phyloP scores from a whole-genome alignment of 2,888 invertebrate genomes.

The Dynastes maya region DNA sequence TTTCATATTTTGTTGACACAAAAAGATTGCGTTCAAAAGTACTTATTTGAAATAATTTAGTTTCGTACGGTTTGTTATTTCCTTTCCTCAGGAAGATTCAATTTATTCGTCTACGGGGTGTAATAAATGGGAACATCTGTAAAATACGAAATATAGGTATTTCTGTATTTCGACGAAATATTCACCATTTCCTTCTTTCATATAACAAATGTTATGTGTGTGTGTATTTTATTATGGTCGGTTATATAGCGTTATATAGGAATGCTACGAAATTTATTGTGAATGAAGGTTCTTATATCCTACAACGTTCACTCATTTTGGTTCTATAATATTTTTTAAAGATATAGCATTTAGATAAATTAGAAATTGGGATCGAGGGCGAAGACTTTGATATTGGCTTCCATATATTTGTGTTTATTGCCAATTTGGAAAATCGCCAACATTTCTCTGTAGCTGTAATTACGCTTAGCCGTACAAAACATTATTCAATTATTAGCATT shows the following conservation, averaged over 20 bases:
- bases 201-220: constrained; percentile 2
- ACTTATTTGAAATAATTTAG: constrained; percentile 41
- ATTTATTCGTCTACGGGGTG: constrained; percentile 34
- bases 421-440: too few relatives aligned
- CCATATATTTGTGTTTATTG: too few relatives aligned
- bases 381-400: too few relatives aligned
- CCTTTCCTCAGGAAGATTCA: constrained; percentile 32
- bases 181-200: constrained; percentile 24
- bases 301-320: too few relatives aligned
- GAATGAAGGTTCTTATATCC: too few relatives aligned
- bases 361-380: too few relatives aligned
- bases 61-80: constrained; percentile 35
- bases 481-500: too few relatives aligned
- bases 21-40: constrained; percentile 30
- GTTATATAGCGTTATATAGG: constrained; percentile 6
- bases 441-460: too few relatives aligned
- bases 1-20: constrained; percentile 44
- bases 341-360: too few relatives aligned
- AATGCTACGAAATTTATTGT: too few relatives aligned
- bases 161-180: constrained; percentile 22
- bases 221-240: constrained; percentile 17
- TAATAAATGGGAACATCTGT: constrained; percentile 37
- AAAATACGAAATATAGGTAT: constrained; percentile 37
- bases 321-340: too few relatives aligned
- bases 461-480: too few relatives aligned